Evolutionary conservation across 2,888 invertebrate species (phyloP).

Genomic region (Eristalis intricaria): DNA sequence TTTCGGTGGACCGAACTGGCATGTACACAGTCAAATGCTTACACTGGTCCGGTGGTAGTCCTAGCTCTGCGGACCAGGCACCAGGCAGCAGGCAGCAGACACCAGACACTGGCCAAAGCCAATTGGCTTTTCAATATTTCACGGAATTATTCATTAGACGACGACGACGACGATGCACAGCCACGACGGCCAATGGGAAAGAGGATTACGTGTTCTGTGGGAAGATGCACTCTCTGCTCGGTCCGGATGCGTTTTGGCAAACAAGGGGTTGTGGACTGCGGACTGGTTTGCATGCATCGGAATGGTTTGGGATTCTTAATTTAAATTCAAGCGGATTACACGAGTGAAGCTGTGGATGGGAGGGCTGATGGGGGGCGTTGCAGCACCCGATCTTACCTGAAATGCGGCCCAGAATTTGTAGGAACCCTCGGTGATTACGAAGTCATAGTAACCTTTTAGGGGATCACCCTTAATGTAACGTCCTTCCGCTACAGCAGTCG

Average conservation of each 20-base stretch:
- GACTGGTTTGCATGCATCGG: conserved; percentile 9
- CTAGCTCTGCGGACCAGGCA: background rate
- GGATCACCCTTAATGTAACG: conserved; percentile 84
- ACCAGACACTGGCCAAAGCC: conserved; percentile 47
- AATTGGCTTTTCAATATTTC: conserved; percentile 72
- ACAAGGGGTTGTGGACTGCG: background rate
- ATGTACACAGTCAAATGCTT: conserved; percentile 5
- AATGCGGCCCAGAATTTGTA: conserved; percentile 95
- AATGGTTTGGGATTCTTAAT: conserved; percentile 36
- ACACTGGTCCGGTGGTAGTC: background rate
- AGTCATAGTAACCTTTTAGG: conserved; percentile 92
- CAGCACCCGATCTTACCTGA: conserved; percentile 83
- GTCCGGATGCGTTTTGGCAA: conserved; percentile 5
- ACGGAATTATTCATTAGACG: conserved; percentile 69
- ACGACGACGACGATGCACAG: conserved; percentile 47
- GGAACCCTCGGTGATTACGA: conserved; percentile 92
- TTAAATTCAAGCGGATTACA: conserved; percentile 68
- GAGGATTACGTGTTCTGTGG: conserved; percentile 50
- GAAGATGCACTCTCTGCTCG: background rate
- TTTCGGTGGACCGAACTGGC: conserved; percentile 49
- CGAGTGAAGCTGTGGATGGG: background rate
- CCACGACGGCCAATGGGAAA: conserved; percentile 11
- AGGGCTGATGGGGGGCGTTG: too few relatives aligned
- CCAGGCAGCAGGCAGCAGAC: conserved; percentile 2
- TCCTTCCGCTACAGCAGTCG: conserved; percentile 77